phyloP scores from a whole-genome alignment of 2,888 invertebrate genomes.

The Cosmorhoe ocellata region DNA sequence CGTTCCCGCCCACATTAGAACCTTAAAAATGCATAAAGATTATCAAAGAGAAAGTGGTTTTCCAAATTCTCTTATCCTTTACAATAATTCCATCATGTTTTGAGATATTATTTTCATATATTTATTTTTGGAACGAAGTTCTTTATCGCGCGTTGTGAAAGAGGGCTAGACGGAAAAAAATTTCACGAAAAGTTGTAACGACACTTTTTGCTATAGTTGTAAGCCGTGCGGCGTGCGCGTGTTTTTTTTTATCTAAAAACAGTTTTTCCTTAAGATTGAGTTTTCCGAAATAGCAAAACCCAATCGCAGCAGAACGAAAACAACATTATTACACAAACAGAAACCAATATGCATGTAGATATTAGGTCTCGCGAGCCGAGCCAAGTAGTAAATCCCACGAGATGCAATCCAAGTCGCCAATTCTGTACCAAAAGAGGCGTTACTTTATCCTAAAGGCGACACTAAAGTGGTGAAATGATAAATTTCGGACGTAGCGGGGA shows the following conservation, averaged over 20 bases:
- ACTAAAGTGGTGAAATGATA: slow-evolving; percentile 61
- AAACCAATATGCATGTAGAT: slow-evolving; percentile 31
- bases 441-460: slow-evolving; percentile 50
- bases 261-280: slow-evolving; percentile 1
- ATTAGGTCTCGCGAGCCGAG: slow-evolving; percentile 34
- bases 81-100: too few species aligned
- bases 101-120: too few species aligned
- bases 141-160: too few species aligned
- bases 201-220: too few species aligned
- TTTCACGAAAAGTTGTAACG: too few species aligned
- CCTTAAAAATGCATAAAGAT: slow-evolving; percentile 2
- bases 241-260: too few species aligned
- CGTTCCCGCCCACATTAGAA: not conserved
- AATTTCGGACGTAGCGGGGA: slow-evolving; percentile 46
- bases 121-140: too few species aligned
- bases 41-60: not conserved
- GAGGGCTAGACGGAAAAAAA: too few species aligned
- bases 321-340: slow-evolving; percentile 32
- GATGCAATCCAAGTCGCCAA: slow-evolving; percentile 46
- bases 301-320: slow-evolving; percentile 17
- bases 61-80: not conserved
- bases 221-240: too few species aligned
- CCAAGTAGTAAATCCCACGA: slow-evolving; percentile 45
- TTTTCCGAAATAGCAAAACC: slow-evolving; percentile 12
- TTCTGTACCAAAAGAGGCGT: slow-evolving; percentile 46